Evolutionary conservation across 1,140 invertebrate species (phyloP).

Genomic region (Tetragnatha versicolor): DNA sequence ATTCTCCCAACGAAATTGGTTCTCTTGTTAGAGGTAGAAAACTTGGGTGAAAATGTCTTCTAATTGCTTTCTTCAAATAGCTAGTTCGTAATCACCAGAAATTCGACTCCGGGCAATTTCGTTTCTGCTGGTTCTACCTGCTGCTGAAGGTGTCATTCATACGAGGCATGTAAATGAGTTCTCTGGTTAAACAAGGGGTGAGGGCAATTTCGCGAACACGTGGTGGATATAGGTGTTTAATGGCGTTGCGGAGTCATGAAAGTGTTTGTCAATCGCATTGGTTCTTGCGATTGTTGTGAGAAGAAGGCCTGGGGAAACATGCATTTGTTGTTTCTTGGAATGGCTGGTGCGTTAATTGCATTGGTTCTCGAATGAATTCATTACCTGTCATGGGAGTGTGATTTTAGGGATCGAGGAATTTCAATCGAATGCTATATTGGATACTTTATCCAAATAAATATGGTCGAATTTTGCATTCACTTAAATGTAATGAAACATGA

Average conservation of each 20-base stretch:
- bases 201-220: slow-evolving; percentile 4
- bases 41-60: slow-evolving; percentile 13
- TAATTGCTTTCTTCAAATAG: slow-evolving; percentile 28
- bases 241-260: slow-evolving; percentile 7
- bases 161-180: neutral
- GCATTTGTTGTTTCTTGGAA: no score
- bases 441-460: no score
- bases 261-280: neutral
- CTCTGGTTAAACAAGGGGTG: neutral
- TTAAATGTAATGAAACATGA: no score
- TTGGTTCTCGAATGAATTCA: no score
- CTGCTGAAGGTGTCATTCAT: slow-evolving; percentile 22
- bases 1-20: slow-evolving; percentile 6
- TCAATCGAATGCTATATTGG: no score
- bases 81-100: slow-evolving; percentile 11
- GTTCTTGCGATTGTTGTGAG: no score
- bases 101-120: slow-evolving; percentile 13
- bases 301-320: no score
- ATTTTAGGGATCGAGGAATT: no score
- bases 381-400: no score
- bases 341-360: no score
- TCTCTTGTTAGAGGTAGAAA: slow-evolving; percentile 14
- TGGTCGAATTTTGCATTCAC: no score
- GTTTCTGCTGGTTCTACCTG: slow-evolving; percentile 1
- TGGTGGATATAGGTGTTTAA: neutral